Evolutionary conservation across 2,797 vertebrate species (phyloP).

Genomic region (Hippopotamyrus pictus): DNA sequence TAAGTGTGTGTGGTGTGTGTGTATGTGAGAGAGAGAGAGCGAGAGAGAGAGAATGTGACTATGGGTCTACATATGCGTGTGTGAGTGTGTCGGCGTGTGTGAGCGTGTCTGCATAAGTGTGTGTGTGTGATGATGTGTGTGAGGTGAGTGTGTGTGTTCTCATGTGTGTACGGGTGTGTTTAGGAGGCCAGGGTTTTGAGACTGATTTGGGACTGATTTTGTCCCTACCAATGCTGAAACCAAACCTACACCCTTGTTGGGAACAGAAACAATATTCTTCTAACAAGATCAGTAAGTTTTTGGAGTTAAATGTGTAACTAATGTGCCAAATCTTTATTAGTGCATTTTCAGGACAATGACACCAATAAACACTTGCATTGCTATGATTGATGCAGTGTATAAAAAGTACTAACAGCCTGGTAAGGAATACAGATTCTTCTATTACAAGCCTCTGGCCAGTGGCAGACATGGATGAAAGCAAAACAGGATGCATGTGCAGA

Average conservation of each 20-base stretch:
- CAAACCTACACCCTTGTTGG: background rate
- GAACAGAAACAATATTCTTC: background rate
- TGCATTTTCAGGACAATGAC: background rate
- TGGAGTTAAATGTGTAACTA: background rate
- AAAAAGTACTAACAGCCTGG: background rate
- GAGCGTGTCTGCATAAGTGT: too few relatives aligned
- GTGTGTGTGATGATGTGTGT: background rate
- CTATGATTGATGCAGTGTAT: background rate
- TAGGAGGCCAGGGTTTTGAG: background rate
- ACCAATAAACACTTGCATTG: background rate
- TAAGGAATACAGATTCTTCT: background rate
- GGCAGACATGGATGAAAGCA: background rate
- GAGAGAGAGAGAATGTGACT: too few relatives aligned
- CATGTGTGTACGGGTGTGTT: background rate
- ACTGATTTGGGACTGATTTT: background rate
- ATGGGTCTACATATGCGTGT: background rate
- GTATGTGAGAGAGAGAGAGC: too few relatives aligned
- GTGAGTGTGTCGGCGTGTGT: too few relatives aligned
- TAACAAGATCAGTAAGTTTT: background rate
- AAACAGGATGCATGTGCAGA: background rate
- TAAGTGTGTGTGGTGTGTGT: background rate
- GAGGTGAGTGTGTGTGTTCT: background rate
- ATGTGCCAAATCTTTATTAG: background rate
- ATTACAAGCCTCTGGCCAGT: background rate
- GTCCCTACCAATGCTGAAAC: background rate